Base-by-base conservation (phyloP, 2,113 vertebrate species). In the Tympanuchus pallidicinctus region DNA sequence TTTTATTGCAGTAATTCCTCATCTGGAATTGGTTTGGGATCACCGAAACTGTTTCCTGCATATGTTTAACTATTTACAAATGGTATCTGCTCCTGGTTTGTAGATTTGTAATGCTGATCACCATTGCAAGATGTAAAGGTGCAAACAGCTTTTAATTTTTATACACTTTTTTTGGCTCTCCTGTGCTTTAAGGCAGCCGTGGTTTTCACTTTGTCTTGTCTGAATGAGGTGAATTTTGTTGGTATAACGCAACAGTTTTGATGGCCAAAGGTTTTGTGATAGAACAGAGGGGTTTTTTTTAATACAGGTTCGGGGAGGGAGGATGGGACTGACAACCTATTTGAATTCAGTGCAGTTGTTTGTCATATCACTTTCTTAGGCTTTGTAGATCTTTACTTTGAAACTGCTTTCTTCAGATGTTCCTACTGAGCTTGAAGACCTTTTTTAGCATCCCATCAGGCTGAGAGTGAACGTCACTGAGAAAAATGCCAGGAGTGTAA, bases 171-270 rank as follows among this genome's bases (percentile, higher is more conserved):
- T 97, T 95, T 12, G 71, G 28, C 94, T 82, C 82, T 96, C 77
- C 94, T 95, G 77, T 95, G 92, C 93, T 92, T 95, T 97, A 93
- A 94, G 85, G 89, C 69, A 91, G 78, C 89, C 84, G n/a, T 90
- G 75, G 0, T 93, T 97, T 98, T 96, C 97, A 95, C 85, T 97
- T 97, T 94, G 92, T 96, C 90, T 96, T 96, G 93, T 76, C 64
- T 86, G 93, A 98, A 97, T 95, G 95, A 95, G 74, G 61, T 74
- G 86, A 79, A 94, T 82, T 95, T 94, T 97, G 91, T 71, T 94
- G 86, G 67, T 91, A 94, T 91, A 93, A 93, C 93, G 92, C 92
- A 85, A 74, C 11, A 71, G 21, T 94, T 95, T 97, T 97, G 90
- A 92, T 84, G 93, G 96, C 95, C 95, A 89, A 92, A 97, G 92